Evolutionary conservation across 2,113 vertebrate genomes (phyloP).

Genomic region (Hippopotamus amphibius): DNA sequence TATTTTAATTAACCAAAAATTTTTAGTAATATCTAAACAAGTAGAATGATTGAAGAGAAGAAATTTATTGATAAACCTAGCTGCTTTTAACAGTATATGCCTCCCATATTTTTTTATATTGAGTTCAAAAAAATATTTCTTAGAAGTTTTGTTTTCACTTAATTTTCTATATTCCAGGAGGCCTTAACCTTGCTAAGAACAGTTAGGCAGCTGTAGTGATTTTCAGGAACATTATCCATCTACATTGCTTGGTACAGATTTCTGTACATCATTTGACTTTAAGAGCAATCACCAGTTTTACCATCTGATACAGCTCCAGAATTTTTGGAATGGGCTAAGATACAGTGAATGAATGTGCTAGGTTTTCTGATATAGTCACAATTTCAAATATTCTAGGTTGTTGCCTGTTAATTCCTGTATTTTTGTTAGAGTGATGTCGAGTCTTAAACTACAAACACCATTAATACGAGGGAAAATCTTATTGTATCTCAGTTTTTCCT

Average conservation of each 20-base stretch:
- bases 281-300: background rate
- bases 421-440: background rate
- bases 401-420: background rate
- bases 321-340: background rate
- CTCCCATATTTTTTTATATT: background rate
- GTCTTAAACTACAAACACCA: background rate
- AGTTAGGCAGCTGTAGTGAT: background rate
- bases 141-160: background rate
- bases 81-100: background rate
- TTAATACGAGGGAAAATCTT: background rate
- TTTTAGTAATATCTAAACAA: background rate
- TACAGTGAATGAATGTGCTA: background rate
- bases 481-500: background rate
- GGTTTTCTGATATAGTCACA: background rate
- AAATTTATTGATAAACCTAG: background rate
- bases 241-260: background rate
- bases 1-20: background rate
- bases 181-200: background rate
- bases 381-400: background rate
- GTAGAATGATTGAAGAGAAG: background rate
- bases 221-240: background rate
- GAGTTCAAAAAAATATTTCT: constrained; percentile 1
- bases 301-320: background rate
- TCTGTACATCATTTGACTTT: background rate
- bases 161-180: background rate